These are phyloP conservation scores for Cygnus olor DNA, from an alignment of 2,797 vertebrate genomes.

Conservation along the genomic window DNA sequence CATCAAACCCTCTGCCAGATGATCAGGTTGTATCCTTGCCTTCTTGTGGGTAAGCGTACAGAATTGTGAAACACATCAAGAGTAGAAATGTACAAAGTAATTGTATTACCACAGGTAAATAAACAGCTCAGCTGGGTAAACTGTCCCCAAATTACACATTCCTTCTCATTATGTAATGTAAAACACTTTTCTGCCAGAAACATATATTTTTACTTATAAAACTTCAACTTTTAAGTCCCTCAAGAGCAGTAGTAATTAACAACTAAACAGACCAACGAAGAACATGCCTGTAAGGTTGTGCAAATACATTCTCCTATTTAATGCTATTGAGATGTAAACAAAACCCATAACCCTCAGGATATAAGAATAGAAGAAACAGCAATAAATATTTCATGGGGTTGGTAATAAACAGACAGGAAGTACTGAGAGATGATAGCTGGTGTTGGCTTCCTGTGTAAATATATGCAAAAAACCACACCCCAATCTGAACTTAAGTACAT, in stretches of 20 bases:
- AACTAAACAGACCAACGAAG: not conserved
- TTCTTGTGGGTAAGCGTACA: not conserved
- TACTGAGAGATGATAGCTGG: not conserved
- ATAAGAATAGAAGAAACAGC: not conserved
- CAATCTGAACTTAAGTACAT: not conserved
- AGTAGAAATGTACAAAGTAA: not conserved
- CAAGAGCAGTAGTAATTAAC: not conserved
- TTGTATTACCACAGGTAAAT: not conserved
- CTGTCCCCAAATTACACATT: not conserved
- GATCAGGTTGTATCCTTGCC: not conserved
- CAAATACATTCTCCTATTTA: conserved; percentile 13
- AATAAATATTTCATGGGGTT: not conserved
- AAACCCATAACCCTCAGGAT: not conserved
- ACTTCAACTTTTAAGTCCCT: not conserved
- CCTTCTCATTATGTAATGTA: not conserved
- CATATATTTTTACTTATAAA: not conserved
- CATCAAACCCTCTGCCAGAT: not conserved
- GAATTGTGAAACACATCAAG: not conserved
- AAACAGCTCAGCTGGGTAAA: not conserved
- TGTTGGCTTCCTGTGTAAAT: not conserved
- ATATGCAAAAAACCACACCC: not conserved
- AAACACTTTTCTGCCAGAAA: not conserved
- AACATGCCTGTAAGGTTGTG: not conserved
- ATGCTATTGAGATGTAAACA: not conserved
- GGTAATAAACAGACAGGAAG: not conserved